phyloP scores from a whole-genome alignment of 1,140 invertebrate genomes.

The Calliphora vicina region DNA sequence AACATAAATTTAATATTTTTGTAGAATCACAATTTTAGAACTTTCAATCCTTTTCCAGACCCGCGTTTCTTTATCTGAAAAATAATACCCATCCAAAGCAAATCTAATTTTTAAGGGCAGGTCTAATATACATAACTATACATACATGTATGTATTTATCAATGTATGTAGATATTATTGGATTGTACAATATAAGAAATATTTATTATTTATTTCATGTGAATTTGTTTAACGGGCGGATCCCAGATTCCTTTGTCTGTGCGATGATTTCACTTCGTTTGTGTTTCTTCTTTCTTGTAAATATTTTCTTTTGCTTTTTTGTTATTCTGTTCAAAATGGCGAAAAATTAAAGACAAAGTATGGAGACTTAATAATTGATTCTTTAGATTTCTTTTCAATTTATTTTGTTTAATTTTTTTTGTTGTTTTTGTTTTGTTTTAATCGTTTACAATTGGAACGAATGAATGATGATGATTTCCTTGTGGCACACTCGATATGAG shows the following conservation, averaged over 20 bases:
- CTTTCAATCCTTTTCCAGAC: no score
- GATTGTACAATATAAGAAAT: neutral
- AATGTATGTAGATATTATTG: no score
- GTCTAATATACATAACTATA: no score
- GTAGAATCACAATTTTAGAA: no score
- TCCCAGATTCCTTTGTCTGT: conserved; percentile 25
- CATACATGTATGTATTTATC: neutral
- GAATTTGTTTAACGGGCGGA: conserved; percentile 29
- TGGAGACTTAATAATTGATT: neutral
- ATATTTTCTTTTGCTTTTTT: neutral
- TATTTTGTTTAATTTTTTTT: no score
- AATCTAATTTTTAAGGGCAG: no score
- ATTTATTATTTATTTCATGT: conserved; percentile 35
- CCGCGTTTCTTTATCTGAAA: no score
- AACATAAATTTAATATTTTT: no score
- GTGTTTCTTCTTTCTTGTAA: neutral
- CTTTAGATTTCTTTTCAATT: neutral
- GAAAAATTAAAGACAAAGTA: neutral
- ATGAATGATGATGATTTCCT: no score
- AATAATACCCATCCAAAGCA: no score
- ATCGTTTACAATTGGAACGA: neutral
- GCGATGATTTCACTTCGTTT: neutral
- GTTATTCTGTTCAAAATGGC: neutral
- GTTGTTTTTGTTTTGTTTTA: no score
- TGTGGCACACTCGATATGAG: neutral